These are phyloP conservation scores for Danaus melanippus DNA, from an alignment of 1,140 invertebrate species.

Conservation along the genomic window DNA sequence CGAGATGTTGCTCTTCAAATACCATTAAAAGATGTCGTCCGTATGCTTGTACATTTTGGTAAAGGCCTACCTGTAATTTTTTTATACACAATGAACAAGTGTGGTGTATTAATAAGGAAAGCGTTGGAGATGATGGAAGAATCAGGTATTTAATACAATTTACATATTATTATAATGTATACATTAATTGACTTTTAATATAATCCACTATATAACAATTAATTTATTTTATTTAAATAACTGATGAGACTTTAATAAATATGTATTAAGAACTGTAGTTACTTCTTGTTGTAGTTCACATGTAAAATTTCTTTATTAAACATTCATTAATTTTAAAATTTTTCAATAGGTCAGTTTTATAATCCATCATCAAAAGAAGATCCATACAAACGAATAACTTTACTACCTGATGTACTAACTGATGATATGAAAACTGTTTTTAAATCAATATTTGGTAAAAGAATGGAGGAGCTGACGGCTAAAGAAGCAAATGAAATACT, in stretches of 20 bases:
- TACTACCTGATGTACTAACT: constrained; percentile 80
- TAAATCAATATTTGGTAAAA: constrained; percentile 76
- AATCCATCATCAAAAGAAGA: constrained; percentile 76
- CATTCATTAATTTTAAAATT: not conserved
- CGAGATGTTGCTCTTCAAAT: constrained; percentile 75
- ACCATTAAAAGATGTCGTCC: constrained; percentile 77
- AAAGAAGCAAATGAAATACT: constrained; percentile 88
- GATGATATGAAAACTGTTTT: constrained; percentile 78
- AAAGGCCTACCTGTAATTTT: constrained; percentile 83
- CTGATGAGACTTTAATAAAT: too few species aligned
- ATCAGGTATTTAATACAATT: constrained; percentile 55
- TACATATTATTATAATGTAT: constrained; percentile 7
- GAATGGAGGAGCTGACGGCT: constrained; percentile 79
- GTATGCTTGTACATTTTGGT: constrained; percentile 82
- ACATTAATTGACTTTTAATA: too few species aligned
- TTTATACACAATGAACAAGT: constrained; percentile 79
- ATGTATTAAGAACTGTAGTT: too few species aligned
- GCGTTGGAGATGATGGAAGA: constrained; percentile 79
- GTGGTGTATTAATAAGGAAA: constrained; percentile 78
- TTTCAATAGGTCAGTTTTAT: constrained; percentile 63
- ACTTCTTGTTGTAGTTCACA: too few species aligned
- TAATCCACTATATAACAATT: too few species aligned
- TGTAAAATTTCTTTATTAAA: too few species aligned
- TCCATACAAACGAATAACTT: constrained; percentile 81
- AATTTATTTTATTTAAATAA: too few species aligned